Evolutionary conservation across 1,140 invertebrate species (phyloP).

Genomic region (Zaprionus africanus): DNA sequence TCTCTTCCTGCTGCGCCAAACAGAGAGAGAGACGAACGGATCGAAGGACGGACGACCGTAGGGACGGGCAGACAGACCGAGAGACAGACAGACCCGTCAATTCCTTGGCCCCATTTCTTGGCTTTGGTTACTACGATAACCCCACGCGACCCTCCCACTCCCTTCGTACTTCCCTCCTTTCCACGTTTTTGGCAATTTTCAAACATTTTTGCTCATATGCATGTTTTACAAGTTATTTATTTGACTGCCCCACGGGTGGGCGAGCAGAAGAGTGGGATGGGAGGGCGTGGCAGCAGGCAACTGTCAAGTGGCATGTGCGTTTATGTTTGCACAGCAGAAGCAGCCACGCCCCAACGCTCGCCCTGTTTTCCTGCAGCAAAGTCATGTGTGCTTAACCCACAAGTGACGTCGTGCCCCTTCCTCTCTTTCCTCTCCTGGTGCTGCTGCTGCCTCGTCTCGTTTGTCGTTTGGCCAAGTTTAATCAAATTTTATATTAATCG

Average conservation of each 20-base stretch:
- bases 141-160: background rate
- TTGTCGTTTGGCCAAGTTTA: conserved; percentile 72
- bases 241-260: conserved; percentile 60
- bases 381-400: conserved; percentile 81
- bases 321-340: conserved; percentile 51
- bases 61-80: background rate
- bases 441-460: background rate
- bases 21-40: conserved; percentile 1
- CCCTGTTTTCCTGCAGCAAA: conserved; percentile 41
- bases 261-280: conserved; percentile 14
- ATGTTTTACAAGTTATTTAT: conserved; percentile 83
- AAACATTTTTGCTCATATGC: conserved; percentile 83
- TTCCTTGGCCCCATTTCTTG: conserved; percentile 48
- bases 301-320: conserved; percentile 51
- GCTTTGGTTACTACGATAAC: conserved; percentile 61
- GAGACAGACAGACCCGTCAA: conserved; percentile 34
- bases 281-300: conserved; percentile 23
- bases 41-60: conserved; percentile 1
- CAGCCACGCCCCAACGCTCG: conserved; percentile 53
- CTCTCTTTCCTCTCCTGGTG: background rate
- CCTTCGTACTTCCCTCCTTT: background rate
- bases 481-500: conserved; percentile 83
- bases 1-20: conserved; percentile 49
- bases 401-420: conserved; percentile 34
- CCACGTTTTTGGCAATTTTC: conserved; percentile 71